Base-by-base conservation (phyloP, 1,140 invertebrate genomes). In the Platyscapa corneri region DNA sequence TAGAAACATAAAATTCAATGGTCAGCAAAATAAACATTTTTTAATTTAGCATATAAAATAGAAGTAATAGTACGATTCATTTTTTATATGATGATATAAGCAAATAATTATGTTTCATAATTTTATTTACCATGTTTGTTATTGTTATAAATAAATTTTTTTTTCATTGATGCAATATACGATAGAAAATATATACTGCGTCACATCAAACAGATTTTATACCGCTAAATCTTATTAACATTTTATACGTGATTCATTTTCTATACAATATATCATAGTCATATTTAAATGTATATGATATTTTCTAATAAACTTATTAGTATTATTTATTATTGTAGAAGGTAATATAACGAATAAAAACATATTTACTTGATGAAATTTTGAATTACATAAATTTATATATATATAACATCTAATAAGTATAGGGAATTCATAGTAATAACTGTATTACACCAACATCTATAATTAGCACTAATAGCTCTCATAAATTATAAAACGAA, bases 401-500 rank as follows among this genome's bases (percentile, higher is more conserved):
- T 75, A 46, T 46, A 75, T 46, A 70, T 70, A 37, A 70, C 16
- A 70, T 70, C 5, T 70, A 12, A 37, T 30, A 20, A 70, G 67
- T 70, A 37, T 0, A 34, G 30, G 37, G 10, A 37, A 37, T 70
- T 37, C 67, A 70, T 37, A 70, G 16, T 70, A 16, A 16, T 39
- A 70, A 70, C 30, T 0, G 3, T 32, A 70, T 70, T 70, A 60
- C 34, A 64, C 5, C 18, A 37, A 60, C 53, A 79, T 64, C 39
- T 12, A 65, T 53, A 81, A 81, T 82, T 82, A 82, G 49, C 34
- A 49, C 49, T 82, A 82, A 82, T 56, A 60, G 16, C 20, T 34
- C 16, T 60, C 81, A 37, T 82, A 23, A 82, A 82, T 82, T 82
- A 82, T 82, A 39, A 49, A 82, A 53, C 49, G n/a, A 77, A 34